Conservation (phyloP, 2,888 invertebrate species). For the Ischnura elegans region DNA sequence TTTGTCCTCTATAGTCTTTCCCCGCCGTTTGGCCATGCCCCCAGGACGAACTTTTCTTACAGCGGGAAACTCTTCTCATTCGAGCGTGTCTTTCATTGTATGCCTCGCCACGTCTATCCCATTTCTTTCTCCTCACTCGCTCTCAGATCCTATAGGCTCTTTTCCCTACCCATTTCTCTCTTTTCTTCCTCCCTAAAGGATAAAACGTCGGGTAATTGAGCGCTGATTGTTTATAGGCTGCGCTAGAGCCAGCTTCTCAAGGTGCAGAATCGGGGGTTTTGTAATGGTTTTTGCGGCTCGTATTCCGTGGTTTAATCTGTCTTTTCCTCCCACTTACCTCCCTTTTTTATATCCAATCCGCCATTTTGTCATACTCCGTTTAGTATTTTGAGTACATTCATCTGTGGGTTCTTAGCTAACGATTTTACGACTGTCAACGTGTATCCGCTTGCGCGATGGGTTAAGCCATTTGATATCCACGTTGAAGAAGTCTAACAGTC, state of each 20-base stretch:
- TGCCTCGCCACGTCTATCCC: neutral
- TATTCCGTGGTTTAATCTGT: neutral
- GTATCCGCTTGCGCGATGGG: neutral
- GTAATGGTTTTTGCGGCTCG: neutral
- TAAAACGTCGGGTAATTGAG: neutral
- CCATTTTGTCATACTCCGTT: neutral
- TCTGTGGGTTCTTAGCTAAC: neutral
- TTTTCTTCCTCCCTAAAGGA: neutral
- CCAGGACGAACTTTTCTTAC: neutral
- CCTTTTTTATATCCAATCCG: neutral
- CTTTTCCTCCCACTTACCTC: neutral
- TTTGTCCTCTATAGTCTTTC: neutral
- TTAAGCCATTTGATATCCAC: too few relatives aligned
- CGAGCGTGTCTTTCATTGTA: neutral
- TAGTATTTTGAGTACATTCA: neutral
- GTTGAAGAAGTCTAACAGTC: too few relatives aligned
- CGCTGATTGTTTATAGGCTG: constrained; percentile 26
- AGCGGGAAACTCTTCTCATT: neutral
- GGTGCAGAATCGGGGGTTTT: neutral
- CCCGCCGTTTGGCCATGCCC: neutral
- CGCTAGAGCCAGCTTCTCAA: constrained; percentile 2
- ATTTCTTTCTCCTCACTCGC: neutral
- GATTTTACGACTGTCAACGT: neutral
- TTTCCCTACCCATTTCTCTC: too few relatives aligned
- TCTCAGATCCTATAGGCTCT: too few relatives aligned